These are phyloP conservation scores for Harpagoxenus sublaevis DNA, from an alignment of 2,888 invertebrate genomes.

Conservation along the genomic window DNA sequence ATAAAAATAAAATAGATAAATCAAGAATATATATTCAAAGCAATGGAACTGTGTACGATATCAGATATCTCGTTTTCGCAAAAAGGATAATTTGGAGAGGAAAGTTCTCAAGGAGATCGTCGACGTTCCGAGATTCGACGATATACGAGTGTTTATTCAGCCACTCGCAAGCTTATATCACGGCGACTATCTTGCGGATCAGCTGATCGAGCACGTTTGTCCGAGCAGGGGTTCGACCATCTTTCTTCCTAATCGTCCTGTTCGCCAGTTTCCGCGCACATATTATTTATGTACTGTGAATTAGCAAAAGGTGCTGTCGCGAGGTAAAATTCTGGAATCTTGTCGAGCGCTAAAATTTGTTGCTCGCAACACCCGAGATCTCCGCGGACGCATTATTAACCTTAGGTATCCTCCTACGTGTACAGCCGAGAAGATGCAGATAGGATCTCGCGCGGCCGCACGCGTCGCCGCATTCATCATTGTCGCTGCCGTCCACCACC, in stretches of 20 bases:
- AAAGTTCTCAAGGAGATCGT: background rate
- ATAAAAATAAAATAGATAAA: background rate
- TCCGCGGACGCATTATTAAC: conserved; percentile 14
- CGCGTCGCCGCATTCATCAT: conserved; percentile 15
- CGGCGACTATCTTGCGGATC: background rate
- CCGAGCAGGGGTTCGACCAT: background rate
- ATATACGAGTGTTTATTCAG: background rate
- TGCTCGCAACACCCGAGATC: background rate
- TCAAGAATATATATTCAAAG: too few species aligned
- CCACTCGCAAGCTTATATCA: background rate
- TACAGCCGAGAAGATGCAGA: background rate
- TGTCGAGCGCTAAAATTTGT: background rate
- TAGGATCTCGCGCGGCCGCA: background rate
- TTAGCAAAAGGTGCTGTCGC: background rate
- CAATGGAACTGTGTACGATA: background rate
- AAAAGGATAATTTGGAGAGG: background rate
- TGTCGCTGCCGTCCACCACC: conserved; percentile 4
- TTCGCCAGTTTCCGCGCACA: background rate
- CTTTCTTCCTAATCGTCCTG: background rate
- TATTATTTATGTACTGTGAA: background rate
- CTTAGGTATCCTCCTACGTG: background rate
- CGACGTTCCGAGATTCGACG: background rate
- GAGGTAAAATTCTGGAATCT: conserved; percentile 4
- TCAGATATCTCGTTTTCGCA: background rate
- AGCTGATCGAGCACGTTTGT: conserved; percentile 6